Evolutionary conservation across 2,113 vertebrate genomes (phyloP).

Genomic region (Oreochromis spilurus): DNA sequence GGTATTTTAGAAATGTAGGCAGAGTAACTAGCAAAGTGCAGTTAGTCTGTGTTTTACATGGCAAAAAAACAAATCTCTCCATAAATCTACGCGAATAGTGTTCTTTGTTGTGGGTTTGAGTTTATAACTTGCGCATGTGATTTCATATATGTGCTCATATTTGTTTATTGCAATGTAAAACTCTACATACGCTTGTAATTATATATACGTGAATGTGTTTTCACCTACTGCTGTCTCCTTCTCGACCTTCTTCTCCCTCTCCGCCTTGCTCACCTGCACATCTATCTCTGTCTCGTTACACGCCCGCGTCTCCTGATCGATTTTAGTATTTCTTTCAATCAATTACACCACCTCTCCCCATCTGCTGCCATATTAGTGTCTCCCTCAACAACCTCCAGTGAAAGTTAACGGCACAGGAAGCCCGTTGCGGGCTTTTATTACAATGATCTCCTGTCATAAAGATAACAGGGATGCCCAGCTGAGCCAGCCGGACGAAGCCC

Average conservation of each 20-base stretch:
- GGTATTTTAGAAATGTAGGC: not conserved
- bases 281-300: conserved; percentile 63
- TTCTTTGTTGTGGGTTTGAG: not conserved
- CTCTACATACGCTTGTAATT: not conserved
- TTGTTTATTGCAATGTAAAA: not conserved
- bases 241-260: conserved; percentile 7
- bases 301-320: conserved; percentile 45
- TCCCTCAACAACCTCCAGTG: conserved; percentile 51
- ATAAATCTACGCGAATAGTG: not conserved
- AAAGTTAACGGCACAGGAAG: conserved; percentile 48
- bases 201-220: not conserved
- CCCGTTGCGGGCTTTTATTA: conserved; percentile 38
- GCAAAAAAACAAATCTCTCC: not conserved
- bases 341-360: conserved; percentile 57
- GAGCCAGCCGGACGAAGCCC: not conserved
- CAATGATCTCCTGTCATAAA: conserved; percentile 43
- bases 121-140: not conserved
- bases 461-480: conserved; percentile 11
- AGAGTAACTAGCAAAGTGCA: not conserved
- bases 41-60: not conserved
- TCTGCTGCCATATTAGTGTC: conserved; percentile 65
- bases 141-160: not conserved
- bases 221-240: not conserved
- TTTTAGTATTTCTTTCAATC: conserved; percentile 66
- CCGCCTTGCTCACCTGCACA: conserved; percentile 41